Evolutionary conservation across 2,797 vertebrate species (phyloP).

Genomic region (Chelonia mydas): DNA sequence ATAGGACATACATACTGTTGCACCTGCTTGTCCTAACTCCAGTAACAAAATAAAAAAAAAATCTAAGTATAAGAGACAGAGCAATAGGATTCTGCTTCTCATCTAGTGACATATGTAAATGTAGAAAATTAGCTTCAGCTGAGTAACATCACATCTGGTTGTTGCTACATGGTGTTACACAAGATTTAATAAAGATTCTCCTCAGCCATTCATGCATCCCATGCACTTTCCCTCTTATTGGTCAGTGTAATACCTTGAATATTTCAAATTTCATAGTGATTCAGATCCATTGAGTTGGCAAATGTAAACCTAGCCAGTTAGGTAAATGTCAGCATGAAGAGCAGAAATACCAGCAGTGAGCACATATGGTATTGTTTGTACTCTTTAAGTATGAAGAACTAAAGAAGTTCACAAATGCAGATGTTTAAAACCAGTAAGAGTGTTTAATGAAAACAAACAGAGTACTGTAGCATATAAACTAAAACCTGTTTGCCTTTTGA

Average conservation of each 20-base stretch:
- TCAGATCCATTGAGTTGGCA: constrained; percentile 25
- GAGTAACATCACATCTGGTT: rapidly evolving
- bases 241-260: background rate
- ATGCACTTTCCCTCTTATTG: background rate
- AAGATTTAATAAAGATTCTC: constrained; percentile 2
- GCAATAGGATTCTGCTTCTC: background rate
- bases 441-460: constrained; percentile 81
- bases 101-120: background rate
- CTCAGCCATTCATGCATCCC: rapidly evolving
- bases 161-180: rapidly evolving
- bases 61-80: background rate
- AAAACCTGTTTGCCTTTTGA: constrained; percentile 75
- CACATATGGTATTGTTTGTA: constrained; percentile 79
- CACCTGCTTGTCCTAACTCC: background rate
- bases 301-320: constrained; percentile 44
- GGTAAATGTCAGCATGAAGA: constrained; percentile 43
- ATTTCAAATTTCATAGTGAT: constrained; percentile 35
- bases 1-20: background rate
- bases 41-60: background rate
- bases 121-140: background rate
- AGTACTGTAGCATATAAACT: constrained; percentile 72
- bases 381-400: constrained; percentile 68
- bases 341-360: constrained; percentile 64
- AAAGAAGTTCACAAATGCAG: constrained; percentile 78
- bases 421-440: constrained; percentile 79